phyloP scores from a whole-genome alignment of 2,113 vertebrate genomes.

The Vidua chalybeata region DNA sequence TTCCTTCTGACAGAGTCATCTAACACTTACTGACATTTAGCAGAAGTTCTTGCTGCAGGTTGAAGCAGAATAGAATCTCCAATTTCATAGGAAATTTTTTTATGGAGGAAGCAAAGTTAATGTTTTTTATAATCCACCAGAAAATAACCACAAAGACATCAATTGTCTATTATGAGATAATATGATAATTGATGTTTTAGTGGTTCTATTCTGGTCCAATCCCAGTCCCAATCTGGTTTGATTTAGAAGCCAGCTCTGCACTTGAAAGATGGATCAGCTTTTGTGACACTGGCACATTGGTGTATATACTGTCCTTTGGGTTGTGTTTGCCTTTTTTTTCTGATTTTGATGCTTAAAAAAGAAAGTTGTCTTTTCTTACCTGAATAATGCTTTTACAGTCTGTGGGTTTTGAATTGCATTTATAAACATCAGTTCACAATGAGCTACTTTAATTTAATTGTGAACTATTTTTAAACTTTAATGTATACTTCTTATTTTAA shows the following conservation, averaged over 20 bases:
- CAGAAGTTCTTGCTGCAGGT: background rate
- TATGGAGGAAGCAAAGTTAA: background rate
- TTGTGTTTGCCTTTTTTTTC: background rate
- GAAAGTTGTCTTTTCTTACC: background rate
- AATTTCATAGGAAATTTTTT: background rate
- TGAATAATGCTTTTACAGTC: background rate
- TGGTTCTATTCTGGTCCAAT: background rate
- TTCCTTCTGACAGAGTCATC: background rate
- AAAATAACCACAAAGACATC: background rate
- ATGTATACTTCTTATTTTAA: background rate
- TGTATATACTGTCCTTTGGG: background rate
- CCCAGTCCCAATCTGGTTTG: background rate
- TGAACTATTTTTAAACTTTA: background rate
- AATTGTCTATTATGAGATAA: background rate
- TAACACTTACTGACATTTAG: background rate
- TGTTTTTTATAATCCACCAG: background rate
- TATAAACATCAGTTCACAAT: background rate
- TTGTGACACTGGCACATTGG: background rate
- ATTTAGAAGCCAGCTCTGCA: background rate
- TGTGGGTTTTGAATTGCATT: background rate
- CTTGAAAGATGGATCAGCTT: background rate
- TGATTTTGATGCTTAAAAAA: background rate
- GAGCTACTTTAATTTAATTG: background rate
- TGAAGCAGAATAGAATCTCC: background rate
- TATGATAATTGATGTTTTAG: background rate